These are phyloP conservation scores for Cisticola juncidis DNA, from an alignment of 2,113 vertebrate species.

Conservation along the genomic window DNA sequence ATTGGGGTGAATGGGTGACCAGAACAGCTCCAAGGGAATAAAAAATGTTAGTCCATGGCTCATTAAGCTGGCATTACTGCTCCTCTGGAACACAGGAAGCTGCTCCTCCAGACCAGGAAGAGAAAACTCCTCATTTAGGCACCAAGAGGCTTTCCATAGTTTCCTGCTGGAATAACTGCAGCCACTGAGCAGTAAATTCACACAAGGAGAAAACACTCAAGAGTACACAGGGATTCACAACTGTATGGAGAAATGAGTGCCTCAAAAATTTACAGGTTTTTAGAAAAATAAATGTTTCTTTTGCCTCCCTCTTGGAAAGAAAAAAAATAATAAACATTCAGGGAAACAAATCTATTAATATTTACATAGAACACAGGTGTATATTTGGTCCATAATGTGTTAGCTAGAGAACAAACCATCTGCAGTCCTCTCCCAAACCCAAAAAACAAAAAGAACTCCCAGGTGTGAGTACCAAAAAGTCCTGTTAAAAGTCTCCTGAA, in stretches of 20 bases:
- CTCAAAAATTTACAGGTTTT: background rate
- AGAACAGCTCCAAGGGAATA: background rate
- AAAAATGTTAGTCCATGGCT: background rate
- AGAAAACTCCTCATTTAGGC: background rate
- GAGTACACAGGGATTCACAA: background rate
- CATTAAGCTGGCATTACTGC: background rate
- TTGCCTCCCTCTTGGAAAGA: background rate
- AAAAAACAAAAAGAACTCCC: background rate
- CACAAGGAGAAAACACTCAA: background rate
- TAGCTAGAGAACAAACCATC: background rate
- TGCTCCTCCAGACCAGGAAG: background rate
- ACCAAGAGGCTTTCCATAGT: background rate
- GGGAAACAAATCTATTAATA: background rate
- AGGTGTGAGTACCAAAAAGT: background rate
- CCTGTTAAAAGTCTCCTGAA: background rate
- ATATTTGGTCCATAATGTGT: background rate
- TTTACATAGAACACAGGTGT: background rate
- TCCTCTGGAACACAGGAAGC: background rate
- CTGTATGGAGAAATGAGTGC: background rate
- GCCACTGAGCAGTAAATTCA: background rate
- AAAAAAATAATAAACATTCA: background rate
- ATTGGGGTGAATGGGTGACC: background rate
- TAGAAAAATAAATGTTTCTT: background rate
- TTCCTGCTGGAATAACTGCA: background rate
- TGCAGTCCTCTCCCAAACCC: accelerated